phyloP scores from a whole-genome alignment of 1,140 invertebrate species.

The Schlechtendalia chinensis region DNA sequence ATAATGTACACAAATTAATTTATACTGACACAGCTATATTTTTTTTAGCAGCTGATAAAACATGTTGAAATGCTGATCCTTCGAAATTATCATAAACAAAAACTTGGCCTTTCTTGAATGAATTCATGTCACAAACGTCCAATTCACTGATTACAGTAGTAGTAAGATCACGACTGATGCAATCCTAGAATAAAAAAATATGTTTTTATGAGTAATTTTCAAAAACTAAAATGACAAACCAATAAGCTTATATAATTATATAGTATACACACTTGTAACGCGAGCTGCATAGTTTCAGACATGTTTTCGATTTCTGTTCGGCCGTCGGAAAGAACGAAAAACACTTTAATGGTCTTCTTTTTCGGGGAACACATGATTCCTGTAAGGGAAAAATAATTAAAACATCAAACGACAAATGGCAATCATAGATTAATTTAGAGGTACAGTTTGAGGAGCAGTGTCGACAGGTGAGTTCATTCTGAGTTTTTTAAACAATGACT shows the following conservation, averaged over 20 bases:
- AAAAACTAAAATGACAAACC: too few species aligned
- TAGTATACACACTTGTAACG: conserved; percentile 8
- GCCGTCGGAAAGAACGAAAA: conserved; percentile 11
- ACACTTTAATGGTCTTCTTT: conserved; percentile 21
- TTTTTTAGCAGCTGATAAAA: conserved; percentile 15
- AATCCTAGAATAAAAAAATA: conserved; percentile 25
- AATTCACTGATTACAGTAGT: conserved; percentile 10
- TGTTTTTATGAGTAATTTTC: too few species aligned
- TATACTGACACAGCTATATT: conserved; percentile 42
- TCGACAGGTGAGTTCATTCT: too few species aligned
- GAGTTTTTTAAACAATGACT: too few species aligned
- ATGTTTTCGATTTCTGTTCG: conserved; percentile 26
- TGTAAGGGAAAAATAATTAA: too few species aligned
- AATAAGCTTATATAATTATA: too few species aligned
- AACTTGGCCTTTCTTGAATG: conserved; percentile 34
- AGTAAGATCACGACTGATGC: conserved; percentile 3
- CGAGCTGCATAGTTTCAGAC: conserved; percentile 41
- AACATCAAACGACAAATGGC: too few species aligned
- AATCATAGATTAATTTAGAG: too few species aligned
- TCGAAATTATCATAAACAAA: conserved; percentile 41
- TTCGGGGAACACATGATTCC: conserved; percentile 21
- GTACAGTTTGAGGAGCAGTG: too few species aligned
- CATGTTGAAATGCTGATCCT: conserved; percentile 32
- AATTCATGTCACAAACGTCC: conserved; percentile 27
- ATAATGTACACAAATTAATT: conserved; percentile 7